Evolutionary conservation across 2,797 vertebrate species (phyloP).

Genomic region (Synanceia verrucosa): DNA sequence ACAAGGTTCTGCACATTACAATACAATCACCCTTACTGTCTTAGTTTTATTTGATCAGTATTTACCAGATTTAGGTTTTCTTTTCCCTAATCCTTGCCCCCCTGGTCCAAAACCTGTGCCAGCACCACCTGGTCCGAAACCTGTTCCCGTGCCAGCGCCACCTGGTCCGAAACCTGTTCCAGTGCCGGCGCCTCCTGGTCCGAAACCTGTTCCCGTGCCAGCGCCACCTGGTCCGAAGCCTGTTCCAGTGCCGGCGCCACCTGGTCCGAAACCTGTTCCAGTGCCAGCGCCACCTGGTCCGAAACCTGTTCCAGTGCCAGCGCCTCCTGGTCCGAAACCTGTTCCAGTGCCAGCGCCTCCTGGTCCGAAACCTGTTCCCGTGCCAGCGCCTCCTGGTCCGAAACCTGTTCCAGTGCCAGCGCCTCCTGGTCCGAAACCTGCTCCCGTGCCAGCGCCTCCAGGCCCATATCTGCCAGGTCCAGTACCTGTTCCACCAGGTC

Average conservation of each 20-base stretch:
- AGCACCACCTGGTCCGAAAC: slow-evolving; percentile 26
- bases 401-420: slow-evolving; percentile 13
- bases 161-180: slow-evolving; percentile 46
- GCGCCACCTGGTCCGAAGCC: slow-evolving; percentile 13
- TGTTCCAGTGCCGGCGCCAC: slow-evolving; percentile 12
- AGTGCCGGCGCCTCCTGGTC: slow-evolving; percentile 24
- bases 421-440: slow-evolving; percentile 7
- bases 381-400: slow-evolving; percentile 31
- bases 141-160: slow-evolving; percentile 26
- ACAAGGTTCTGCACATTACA: neutral
- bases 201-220: slow-evolving; percentile 28
- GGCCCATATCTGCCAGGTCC: slow-evolving; percentile 38
- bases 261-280: slow-evolving; percentile 30
- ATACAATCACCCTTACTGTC: neutral
- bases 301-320: slow-evolving; percentile 2
- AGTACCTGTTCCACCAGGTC: slow-evolving; percentile 27
- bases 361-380: slow-evolving; percentile 26
- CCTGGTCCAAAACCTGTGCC: slow-evolving; percentile 28
- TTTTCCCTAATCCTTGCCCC: slow-evolving; percentile 58
- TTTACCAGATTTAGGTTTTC: slow-evolving; percentile 69
- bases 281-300: slow-evolving; percentile 46
- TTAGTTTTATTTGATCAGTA: neutral
- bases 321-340: slow-evolving; percentile 32
- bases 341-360: slow-evolving; percentile 35
- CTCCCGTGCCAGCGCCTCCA: slow-evolving; percentile 21